These are phyloP conservation scores for Siderastrea radians DNA, from an alignment of 92 coral and sea anemone genomes.

Conservation along the genomic window DNA sequence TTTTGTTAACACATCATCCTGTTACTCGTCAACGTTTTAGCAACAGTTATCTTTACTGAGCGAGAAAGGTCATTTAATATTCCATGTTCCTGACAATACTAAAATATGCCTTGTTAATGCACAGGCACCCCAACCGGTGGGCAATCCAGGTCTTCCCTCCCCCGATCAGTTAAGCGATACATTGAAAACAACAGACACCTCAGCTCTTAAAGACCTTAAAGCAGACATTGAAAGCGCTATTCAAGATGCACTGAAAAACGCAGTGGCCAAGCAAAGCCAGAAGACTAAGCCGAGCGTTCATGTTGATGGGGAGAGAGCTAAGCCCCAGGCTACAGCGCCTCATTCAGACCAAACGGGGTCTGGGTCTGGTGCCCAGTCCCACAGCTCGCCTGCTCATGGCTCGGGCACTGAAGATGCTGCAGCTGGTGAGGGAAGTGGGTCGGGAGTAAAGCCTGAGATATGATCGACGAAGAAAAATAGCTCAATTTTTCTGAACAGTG, in stretches of 20 bases:
- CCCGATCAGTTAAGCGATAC: conserved; percentile 10
- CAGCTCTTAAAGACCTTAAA: conserved; percentile 62
- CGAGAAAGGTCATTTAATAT: background rate
- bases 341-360: conserved; percentile 51
- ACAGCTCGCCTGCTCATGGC: conserved; percentile 27
- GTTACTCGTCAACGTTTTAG: too few species aligned
- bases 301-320: conserved; percentile 44
- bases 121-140: conserved; percentile 8
- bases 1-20: too few species aligned
- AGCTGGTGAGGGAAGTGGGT: conserved; percentile 42
- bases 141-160: background rate
- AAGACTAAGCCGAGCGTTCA: conserved; percentile 36
- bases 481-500: background rate
- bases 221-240: conserved; percentile 81
- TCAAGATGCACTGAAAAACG: conserved; percentile 71
- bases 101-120: background rate
- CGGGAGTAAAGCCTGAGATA: conserved; percentile 20
- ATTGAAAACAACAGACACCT: conserved; percentile 25
- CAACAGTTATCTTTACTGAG: background rate
- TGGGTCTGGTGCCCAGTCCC: conserved; percentile 60
- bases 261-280: conserved; percentile 30
- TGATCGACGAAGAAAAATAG: background rate
- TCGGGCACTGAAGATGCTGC: conserved; percentile 30
- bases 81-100: too few species aligned
- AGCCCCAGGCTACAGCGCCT: conserved; percentile 35